A percentile compares a stretch with the other conserved stretches of the same genome.
Evolutionary conservation across 2,113 vertebrate genomes (phyloP).

Genomic region (Xiphias gladius): DNA sequence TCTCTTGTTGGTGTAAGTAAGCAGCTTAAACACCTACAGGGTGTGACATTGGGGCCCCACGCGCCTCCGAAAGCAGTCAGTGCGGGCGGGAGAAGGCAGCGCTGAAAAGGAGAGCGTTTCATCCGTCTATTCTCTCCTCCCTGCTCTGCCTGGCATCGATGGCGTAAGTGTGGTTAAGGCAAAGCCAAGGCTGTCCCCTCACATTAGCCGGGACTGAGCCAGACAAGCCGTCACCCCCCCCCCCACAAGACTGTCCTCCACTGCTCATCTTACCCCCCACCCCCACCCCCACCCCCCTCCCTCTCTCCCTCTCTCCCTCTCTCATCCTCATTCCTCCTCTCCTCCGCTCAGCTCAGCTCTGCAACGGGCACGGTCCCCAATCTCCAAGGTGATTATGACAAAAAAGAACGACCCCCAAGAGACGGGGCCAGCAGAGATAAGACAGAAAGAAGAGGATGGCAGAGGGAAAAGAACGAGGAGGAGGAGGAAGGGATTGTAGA

Average conservation of each 20-base stretch:
- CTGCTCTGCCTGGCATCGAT: slow-evolving; percentile 73
- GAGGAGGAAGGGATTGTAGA: slow-evolving; percentile 73
- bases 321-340: slow-evolving; percentile 43
- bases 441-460: slow-evolving; percentile 72
- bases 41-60: slow-evolving; percentile 81
- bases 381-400: slow-evolving; percentile 86
- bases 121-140: slow-evolving; percentile 79
- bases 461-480: slow-evolving; percentile 64
- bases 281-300: too few species aligned
- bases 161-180: slow-evolving; percentile 71
- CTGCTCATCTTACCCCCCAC: slow-evolving; percentile 59
- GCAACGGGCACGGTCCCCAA: slow-evolving; percentile 82
- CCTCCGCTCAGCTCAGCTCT: slow-evolving; percentile 72
- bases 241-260: slow-evolving; percentile 58
- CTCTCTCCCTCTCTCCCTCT: neutral
- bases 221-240: slow-evolving; percentile 72
- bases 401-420: slow-evolving; percentile 81
- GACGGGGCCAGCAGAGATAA: slow-evolving; percentile 80
- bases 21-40: slow-evolving; percentile 87
- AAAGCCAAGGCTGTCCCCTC: slow-evolving; percentile 84
- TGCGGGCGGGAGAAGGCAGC: slow-evolving; percentile 70
- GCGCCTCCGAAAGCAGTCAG: slow-evolving; percentile 78
- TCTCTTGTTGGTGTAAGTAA: slow-evolving; percentile 80
- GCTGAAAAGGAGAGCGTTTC: slow-evolving; percentile 77
- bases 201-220: slow-evolving; percentile 81